Percentiles rank a stretch among this genome's conserved stretches.
phyloP scores from a whole-genome alignment of 2,113 vertebrate genomes.

The Nannobrachium achirus region DNA sequence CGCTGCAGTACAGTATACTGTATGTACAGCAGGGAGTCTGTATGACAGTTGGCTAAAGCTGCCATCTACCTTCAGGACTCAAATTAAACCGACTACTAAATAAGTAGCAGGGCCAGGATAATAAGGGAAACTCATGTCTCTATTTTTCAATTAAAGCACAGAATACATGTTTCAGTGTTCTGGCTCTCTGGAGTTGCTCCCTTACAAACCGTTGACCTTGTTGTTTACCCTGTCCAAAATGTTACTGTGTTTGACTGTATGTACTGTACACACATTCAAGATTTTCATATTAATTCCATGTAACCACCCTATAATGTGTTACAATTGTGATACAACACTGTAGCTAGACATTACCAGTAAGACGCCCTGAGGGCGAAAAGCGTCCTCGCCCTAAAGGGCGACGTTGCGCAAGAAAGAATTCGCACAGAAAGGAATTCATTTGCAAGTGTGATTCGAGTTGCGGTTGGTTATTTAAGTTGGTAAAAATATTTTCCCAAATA shows the following conservation, averaged over 20 bases:
- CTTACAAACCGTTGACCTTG: neutral
- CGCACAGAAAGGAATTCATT: too few relatives aligned
- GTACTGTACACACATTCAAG: neutral
- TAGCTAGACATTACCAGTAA: too few relatives aligned
- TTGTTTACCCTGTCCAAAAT: slow-evolving; percentile 5
- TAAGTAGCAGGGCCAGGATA: slow-evolving; percentile 6
- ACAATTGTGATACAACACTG: too few relatives aligned
- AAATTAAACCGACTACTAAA: slow-evolving; percentile 33
- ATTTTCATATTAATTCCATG: neutral
- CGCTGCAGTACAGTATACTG: neutral
- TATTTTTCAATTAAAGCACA: slow-evolving; percentile 18
- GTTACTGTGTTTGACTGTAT: slow-evolving; percentile 13
- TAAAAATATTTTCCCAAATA: too few relatives aligned
- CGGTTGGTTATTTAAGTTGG: too few relatives aligned
- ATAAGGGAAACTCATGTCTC: neutral
- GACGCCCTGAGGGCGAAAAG: too few relatives aligned
- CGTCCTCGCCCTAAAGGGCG: too few relatives aligned
- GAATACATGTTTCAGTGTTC: neutral
- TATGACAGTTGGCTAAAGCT: slow-evolving; percentile 13
- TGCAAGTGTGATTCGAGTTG: too few relatives aligned
- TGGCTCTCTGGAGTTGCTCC: neutral
- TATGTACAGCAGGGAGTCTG: slow-evolving; percentile 15
- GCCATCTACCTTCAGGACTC: slow-evolving; percentile 31
- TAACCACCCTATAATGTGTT: too few relatives aligned
- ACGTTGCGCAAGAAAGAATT: too few relatives aligned